Evolutionary conservation across 2,113 vertebrate species (phyloP), one percentile per base, ranked within the genome.

Genomic region (Sigmodon hispidus): DNA sequence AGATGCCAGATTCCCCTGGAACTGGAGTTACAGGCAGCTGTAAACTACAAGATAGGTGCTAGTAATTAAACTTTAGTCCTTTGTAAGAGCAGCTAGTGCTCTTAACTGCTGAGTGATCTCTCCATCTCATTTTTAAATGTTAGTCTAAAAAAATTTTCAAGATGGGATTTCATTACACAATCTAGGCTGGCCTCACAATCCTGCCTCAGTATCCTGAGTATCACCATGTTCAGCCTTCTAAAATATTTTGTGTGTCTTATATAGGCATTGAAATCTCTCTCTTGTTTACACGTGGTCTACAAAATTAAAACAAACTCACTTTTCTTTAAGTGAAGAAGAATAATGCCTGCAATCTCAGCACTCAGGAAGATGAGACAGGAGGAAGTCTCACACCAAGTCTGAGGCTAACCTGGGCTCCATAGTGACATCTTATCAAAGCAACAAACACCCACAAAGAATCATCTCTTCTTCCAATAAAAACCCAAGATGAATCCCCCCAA

Each of bases 181-280:
- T 48, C 16, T 31, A 50, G 10, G 29, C 7, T 48, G 45, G 19
- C 17, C 31, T 69, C 36, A 52, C 12, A 87, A 70, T 55, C 48
- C 65, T 70, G 34, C 21, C 65, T 87, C 36, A 70, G 65, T 36
- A 69, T 29, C 19, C 22, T 55, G 36, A 55, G 29, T n/a, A 26
- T 13, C 29, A 67, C 59, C 59, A 85, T 67, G 43, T 6, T 45
- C 40, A 67, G 19, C 12, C 7, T 81, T 90, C 29, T 70, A 86
- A 95, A 89, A 65, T 76, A 70, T 69, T 94, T 79, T 21, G 72
- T 45, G 48, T 81, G 87, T 34, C 95, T 91, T 45, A 81, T 75
- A 50, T 1, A 91, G 61, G 31, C 55, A 83, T 92, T 77, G 94
- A 94, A 92, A 19, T 75, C 87, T 57, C 90, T 45, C 29, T 91